Conservation (phyloP, 2,113 vertebrate species). For the Rostratula benghalensis region DNA sequence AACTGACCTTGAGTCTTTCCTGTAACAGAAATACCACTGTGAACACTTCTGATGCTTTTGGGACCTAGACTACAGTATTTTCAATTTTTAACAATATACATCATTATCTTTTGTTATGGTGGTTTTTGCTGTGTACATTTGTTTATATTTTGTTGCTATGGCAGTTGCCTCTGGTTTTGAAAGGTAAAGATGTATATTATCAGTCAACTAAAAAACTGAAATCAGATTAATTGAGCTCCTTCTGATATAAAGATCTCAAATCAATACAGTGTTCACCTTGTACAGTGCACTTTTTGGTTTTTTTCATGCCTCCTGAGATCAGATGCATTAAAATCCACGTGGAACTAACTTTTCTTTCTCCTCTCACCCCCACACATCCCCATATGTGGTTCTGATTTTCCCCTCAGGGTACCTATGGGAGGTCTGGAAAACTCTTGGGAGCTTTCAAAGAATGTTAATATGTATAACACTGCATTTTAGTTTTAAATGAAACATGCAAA, state of each 20-base stretch:
- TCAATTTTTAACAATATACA: not conserved
- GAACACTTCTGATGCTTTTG: not conserved
- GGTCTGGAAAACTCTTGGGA: constrained; percentile 52
- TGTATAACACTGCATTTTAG: constrained; percentile 31
- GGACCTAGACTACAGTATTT: not conserved
- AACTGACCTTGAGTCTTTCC: constrained; percentile 9
- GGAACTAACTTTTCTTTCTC: constrained; percentile 26
- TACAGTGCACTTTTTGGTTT: not conserved
- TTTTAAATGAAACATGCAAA: constrained; percentile 30
- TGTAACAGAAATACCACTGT: not conserved
- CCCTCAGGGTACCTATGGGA: constrained; percentile 59
- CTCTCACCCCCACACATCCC: constrained; percentile 58
- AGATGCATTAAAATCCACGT: constrained; percentile 36
- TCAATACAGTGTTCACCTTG: constrained; percentile 10
- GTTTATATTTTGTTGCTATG: constrained; percentile 4
- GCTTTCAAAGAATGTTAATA: constrained; percentile 53
- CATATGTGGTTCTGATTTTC: constrained; percentile 62
- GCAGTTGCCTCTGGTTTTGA: not conserved
- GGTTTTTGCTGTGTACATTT: not conserved
- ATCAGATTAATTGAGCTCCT: constrained; percentile 25
- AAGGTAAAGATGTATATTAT: not conserved
- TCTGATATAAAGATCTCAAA: constrained; percentile 21
- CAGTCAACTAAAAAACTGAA: not conserved
- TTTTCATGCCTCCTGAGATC: not conserved
- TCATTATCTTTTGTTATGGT: not conserved